phyloP scores from a whole-genome alignment of 2,888 invertebrate genomes.

The Lomographa bimaculata region DNA sequence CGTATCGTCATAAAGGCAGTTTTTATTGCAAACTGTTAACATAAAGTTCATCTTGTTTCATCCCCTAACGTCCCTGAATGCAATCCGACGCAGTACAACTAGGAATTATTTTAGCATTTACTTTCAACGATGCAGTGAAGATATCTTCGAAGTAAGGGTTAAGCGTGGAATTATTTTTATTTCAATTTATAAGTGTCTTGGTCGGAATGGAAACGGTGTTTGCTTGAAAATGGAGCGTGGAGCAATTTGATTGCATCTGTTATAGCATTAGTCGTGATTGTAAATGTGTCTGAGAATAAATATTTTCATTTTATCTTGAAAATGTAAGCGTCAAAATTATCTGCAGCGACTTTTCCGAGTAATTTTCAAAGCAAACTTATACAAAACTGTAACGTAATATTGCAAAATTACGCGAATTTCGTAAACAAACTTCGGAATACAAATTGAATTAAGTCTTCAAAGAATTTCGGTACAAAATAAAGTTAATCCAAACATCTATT shows the following conservation, averaged over 20 bases:
- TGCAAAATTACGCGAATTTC: slow-evolving; percentile 7
- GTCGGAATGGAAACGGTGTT: slow-evolving; percentile 19
- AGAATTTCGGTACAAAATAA: slow-evolving; percentile 35
- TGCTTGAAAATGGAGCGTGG: slow-evolving; percentile 13
- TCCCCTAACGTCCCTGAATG: slow-evolving; percentile 75
- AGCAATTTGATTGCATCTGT: slow-evolving; percentile 5
- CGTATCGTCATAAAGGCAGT: slow-evolving; percentile 80
- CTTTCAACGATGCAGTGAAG: slow-evolving; percentile 80
- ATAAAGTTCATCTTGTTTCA: slow-evolving; percentile 78
- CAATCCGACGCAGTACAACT: slow-evolving; percentile 77
- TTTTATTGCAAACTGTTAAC: slow-evolving; percentile 78
- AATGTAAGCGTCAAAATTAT: no score
- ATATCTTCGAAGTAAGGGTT: slow-evolving; percentile 65
- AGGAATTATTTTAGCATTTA: slow-evolving; percentile 77
- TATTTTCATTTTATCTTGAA: no score
- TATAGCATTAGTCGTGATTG: background rate
- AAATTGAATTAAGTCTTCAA: slow-evolving; percentile 23
- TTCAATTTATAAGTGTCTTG: slow-evolving; percentile 41
- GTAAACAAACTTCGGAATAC: slow-evolving; percentile 15
- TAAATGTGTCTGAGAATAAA: background rate
- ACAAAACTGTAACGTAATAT: no score
- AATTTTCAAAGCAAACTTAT: no score
- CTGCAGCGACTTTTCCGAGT: no score
- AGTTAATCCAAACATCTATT: slow-evolving; percentile 36
- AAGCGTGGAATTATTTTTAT: slow-evolving; percentile 69